Evolutionary conservation across 2,888 invertebrate species (phyloP).

Genomic region (Rotaria macrura): DNA sequence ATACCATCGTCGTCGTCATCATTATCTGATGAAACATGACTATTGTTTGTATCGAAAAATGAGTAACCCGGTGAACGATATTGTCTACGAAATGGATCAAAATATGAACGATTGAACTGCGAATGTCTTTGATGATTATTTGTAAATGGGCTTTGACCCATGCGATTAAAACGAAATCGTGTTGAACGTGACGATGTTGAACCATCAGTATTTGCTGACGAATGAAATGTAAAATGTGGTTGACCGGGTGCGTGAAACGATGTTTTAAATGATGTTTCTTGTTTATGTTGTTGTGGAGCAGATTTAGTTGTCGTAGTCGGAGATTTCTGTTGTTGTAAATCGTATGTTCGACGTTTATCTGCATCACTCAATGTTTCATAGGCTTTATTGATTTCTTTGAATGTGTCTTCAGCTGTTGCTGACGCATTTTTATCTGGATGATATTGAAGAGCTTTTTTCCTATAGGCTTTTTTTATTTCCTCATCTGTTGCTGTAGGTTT

Average conservation of each 20-base stretch:
- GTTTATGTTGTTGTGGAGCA: neutral
- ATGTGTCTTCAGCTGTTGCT: neutral
- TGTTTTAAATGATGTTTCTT: neutral
- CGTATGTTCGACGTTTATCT: constrained; percentile 11
- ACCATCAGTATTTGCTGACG: neutral
- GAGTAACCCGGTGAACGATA: neutral
- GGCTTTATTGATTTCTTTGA: neutral
- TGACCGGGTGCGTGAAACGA: neutral
- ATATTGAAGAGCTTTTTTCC: neutral
- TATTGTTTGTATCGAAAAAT: neutral
- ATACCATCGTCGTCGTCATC: neutral
- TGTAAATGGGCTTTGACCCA: neutral
- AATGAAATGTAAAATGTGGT: neutral
- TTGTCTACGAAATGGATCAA: neutral
- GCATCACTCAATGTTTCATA: constrained; percentile 16
- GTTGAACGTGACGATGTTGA: neutral
- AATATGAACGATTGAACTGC: neutral
- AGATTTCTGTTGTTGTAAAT: neutral
- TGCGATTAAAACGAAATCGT: neutral
- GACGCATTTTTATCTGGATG: constrained; percentile 17
- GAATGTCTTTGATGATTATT: neutral
- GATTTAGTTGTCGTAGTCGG: neutral
- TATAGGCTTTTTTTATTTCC: constrained; percentile 2
- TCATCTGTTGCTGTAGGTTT: neutral
- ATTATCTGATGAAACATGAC: neutral